Base-by-base conservation (phyloP, 2,797 vertebrate species). In the Sciaenops ocellatus region DNA sequence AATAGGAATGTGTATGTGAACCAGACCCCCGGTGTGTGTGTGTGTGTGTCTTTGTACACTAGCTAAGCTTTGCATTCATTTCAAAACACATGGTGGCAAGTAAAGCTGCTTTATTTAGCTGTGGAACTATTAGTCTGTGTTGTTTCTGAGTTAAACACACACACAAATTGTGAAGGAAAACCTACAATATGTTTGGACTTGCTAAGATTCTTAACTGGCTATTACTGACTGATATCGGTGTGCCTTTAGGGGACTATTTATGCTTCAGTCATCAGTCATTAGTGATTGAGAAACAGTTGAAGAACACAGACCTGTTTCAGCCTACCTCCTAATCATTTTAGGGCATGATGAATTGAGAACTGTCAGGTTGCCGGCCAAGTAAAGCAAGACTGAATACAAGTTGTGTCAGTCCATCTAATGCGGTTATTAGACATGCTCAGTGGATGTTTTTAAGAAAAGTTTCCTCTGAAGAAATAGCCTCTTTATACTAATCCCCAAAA, bases 371-470 rank as follows among this genome's bases (percentile, higher is more conserved):
- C 9, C 1, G 0, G 77, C 84, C 66, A 89, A 87, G 62, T 66
- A 50, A 76, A 85, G 85, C 44, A 77, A 71, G 46, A 73, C 38
- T 78, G 50, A 66, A 56, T 9, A 3, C n/a, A 20, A n/a, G 42
- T 6, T 59, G 34, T 38, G 8, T 69, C 62, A 38, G 26, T 46
- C 34, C 13, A 22, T 30, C 13, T 42, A 41, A 46, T 73, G 55
- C 7, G 62, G 20, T 20, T 34, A 34, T 69, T 70, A 44, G 34
- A 76, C 28, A 61, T 66, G 80, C 80, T 92, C 85, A 60, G 85
- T 89, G 76, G 83, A 80, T 82, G 55, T 87, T 89, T 87, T 84
- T 61, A 59, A 82, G 48, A 62, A 47, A 20, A 34, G n/a, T 3
- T 15, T 26, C 13, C 11, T 42, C 7, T 52, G 1, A 24, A 50